A percentile compares a stretch with the other conserved stretches of the same genome.
Evolutionary conservation across 53 echinoderm and acorn worm genomes (phyloP).

Genomic region (Zoroaster sp.): DNA sequence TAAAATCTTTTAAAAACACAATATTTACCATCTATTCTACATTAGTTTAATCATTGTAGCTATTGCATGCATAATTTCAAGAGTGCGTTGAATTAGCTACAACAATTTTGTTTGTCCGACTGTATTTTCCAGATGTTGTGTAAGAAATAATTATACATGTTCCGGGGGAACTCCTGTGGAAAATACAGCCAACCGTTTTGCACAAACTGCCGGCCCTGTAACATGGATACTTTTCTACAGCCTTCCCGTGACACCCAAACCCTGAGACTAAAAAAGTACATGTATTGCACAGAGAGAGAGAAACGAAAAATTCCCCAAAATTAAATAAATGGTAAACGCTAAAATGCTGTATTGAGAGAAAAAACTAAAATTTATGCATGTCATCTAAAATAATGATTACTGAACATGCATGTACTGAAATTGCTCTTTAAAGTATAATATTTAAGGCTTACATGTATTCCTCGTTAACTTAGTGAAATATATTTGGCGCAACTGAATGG

Average conservation of each 20-base stretch:
- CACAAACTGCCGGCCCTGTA: constrained; percentile 57
- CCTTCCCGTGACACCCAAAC: constrained; percentile 29
- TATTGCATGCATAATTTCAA: neutral
- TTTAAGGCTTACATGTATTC: too few relatives aligned
- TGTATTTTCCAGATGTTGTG: neutral
- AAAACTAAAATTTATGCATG: too few relatives aligned
- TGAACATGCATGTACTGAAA: too few relatives aligned
- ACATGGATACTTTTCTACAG: constrained; percentile 29
- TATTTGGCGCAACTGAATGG: too few relatives aligned
- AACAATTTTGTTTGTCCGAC: neutral
- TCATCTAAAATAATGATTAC: too few relatives aligned
- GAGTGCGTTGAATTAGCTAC: neutral
- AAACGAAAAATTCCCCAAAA: neutral
- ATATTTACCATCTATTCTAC: constrained; percentile 34
- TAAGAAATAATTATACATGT: constrained; percentile 16
- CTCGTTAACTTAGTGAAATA: too few relatives aligned
- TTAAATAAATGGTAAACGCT: neutral
- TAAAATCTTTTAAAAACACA: neutral
- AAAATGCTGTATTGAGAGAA: too few relatives aligned
- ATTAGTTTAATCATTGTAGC: constrained; percentile 10
- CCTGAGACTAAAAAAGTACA: constrained; percentile 43
- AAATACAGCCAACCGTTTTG: constrained; percentile 29
- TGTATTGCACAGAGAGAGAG: constrained; percentile 43
- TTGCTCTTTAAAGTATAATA: too few relatives aligned
- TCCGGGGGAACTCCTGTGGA: neutral